Evolutionary conservation across 2,888 invertebrate species (phyloP), one percentile per base, ranked within the genome.

Genomic region (Euclidia mi): DNA sequence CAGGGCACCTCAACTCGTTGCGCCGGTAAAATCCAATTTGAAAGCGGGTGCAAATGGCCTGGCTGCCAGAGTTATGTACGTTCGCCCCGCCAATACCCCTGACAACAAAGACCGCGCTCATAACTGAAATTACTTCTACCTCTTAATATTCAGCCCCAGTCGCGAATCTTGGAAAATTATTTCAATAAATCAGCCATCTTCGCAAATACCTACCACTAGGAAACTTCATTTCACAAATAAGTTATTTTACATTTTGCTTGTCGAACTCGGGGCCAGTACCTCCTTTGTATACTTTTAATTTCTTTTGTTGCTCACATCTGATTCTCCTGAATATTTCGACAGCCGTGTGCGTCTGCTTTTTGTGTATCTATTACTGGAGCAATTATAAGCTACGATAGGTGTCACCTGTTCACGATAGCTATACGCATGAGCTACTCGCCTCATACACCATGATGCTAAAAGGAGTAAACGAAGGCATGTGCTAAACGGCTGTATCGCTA

Each of bases 101-200:
- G 82, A 85, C 85, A 86, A 90, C 88, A 91, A 90, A 90, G 90
- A 82, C 85, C 79, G 72, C 78, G 77, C 76, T 87, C 87, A 87
- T 88, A 89, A 85, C 87, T 81, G 73, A 91, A 90, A 92, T 90
- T 88, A 90, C 87, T 89, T 87, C 84, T 81, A 68, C 88, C 86
- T 89, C 87, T 89, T 89, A 89, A 88, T 91, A 91, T 92, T 91
- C 90, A 79, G 60, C 71, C 81, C 81, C 60, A 76, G 82, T 79
- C 85, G 82, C 84, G 87, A 89, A 88, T 88, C 88, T 90, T 83
- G 80, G 81, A 83, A 90, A 91, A 92, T 92, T 92, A 90, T 92
- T 92, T 91, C 85, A 87, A 92, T 92, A 92, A 91, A 91, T 92
- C 91, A 89, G 78, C 65, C 73, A 70, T 70, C 75, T 77, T 79